Percentiles rank a stretch among this genome's conserved stretches.
Evolutionary conservation across 2,888 invertebrate genomes (phyloP).

Genomic region (Hoplodrina blanda): DNA sequence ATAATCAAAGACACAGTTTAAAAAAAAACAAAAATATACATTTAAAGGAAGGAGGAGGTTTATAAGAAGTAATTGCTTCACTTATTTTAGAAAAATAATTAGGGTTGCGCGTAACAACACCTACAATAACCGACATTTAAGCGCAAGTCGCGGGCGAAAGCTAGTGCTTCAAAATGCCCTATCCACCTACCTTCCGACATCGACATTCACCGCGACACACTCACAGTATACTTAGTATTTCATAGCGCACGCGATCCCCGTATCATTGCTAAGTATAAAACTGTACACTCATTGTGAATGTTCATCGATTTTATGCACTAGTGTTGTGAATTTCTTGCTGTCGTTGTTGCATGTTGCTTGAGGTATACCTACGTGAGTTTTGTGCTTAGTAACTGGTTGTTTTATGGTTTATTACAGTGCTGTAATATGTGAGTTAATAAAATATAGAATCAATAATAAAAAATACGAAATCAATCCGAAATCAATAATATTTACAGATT

Average conservation of each 20-base stretch:
- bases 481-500: too few species aligned
- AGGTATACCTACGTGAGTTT: too few species aligned
- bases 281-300: slow-evolving; percentile 46
- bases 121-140: too few species aligned
- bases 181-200: slow-evolving; percentile 32
- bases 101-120: too few species aligned
- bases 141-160: too few species aligned
- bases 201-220: slow-evolving; percentile 37
- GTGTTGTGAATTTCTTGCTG: slow-evolving; percentile 11
- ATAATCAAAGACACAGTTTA: too few species aligned
- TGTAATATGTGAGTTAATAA: background rate
- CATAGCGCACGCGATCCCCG: slow-evolving; percentile 65
- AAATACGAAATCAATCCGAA: too few species aligned
- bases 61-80: too few species aligned
- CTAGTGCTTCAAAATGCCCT: slow-evolving; percentile 4
- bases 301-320: slow-evolving; percentile 55
- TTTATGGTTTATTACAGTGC: background rate
- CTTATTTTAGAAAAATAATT: too few species aligned
- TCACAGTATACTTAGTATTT: slow-evolving; percentile 60
- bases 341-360: background rate
- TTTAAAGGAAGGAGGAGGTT: too few species aligned
- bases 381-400: background rate
- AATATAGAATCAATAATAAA: too few species aligned
- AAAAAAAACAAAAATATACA: too few species aligned
- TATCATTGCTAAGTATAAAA: slow-evolving; percentile 50